These are phyloP conservation scores for Resseliella maxima DNA, from an alignment of 2,888 invertebrate species.

Conservation along the genomic window DNA sequence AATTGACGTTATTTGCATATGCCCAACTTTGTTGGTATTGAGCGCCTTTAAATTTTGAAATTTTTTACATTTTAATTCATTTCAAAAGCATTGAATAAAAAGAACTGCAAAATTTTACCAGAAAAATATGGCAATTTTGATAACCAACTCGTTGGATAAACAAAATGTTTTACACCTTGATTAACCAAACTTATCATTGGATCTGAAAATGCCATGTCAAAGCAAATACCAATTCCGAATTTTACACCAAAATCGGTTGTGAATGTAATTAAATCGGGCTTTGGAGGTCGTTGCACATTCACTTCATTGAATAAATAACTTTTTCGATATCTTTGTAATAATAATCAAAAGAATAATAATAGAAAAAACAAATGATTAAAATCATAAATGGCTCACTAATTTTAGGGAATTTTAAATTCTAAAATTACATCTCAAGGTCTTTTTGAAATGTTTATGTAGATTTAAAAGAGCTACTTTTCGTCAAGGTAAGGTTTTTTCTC, in stretches of 20 bases:
- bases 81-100: not conserved
- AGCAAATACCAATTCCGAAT: slow-evolving; percentile 74
- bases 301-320: slow-evolving; percentile 66
- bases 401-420: too few species aligned
- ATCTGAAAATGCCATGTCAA: slow-evolving; percentile 72
- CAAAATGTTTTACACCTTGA: slow-evolving; percentile 62
- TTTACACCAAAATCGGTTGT: slow-evolving; percentile 71
- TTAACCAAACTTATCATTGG: slow-evolving; percentile 66
- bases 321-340: slow-evolving; percentile 67
- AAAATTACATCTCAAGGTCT: too few species aligned
- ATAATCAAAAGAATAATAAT: too few species aligned
- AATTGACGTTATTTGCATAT: slow-evolving; percentile 70
- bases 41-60: slow-evolving; percentile 65
- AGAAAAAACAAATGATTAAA: not conserved
- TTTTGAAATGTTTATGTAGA: too few species aligned
- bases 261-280: slow-evolving; percentile 68
- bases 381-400: too few species aligned
- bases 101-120: too few species aligned
- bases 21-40: slow-evolving; percentile 75
- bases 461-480: too few species aligned
- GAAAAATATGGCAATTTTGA: slow-evolving; percentile 82
- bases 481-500: too few species aligned
- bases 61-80: not conserved
- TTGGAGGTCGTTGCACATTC: slow-evolving; percentile 59
- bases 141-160: slow-evolving; percentile 80